Base-by-base conservation (phyloP, 1,140 invertebrate species). In the Sesamia nonagrioides region DNA sequence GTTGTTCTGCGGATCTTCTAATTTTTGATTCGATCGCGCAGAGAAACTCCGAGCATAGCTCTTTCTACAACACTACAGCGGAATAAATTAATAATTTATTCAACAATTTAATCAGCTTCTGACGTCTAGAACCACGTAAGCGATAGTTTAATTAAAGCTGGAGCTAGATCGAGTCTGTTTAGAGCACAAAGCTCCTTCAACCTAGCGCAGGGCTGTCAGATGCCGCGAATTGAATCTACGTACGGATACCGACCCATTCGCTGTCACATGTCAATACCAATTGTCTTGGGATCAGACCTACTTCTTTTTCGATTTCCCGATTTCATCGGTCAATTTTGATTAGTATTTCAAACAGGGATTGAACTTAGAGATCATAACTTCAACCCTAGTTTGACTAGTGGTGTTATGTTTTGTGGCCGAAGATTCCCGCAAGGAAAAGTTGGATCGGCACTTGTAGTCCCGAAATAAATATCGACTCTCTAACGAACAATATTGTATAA, bases 71-170 rank as follows among this genome's bases (percentile, higher is more conserved):
- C 27, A 21, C 6, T 33, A 37, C 42, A 33, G 50, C 4, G 7
- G n/a, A 71, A 35, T 37, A 33, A 74, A 27, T 60, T 42, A 58
- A 58, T 81, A 58, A 58, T 81, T 63, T 79, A 60, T 72, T 79
- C 48, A 72, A 80, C 37, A 80, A 79, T 45, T 50, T 40, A 77
- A 84, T 82, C 33, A 37, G 42, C 40, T 74, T 68, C 75, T 71
- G 76, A 77, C 71, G 75, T 45, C 68, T 74, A 61, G 27, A 73
- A 21, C 69, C 52, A 71, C 66, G 71, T 60, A 66, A 72, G 74
- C 71, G 78, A 82, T 78, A 82, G 75, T 89, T 86, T 85, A 88
- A 89, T 87, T 88, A 86, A 87, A 89, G 84, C 78, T 74, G 21
- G 77, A 72, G 77, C 74, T 78, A 82, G 79, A 82, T 79, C 66